Evolutionary conservation across 2,797 vertebrate genomes (phyloP), one percentile per base, ranked within the genome.

Genomic region (Chromis chromis): DNA sequence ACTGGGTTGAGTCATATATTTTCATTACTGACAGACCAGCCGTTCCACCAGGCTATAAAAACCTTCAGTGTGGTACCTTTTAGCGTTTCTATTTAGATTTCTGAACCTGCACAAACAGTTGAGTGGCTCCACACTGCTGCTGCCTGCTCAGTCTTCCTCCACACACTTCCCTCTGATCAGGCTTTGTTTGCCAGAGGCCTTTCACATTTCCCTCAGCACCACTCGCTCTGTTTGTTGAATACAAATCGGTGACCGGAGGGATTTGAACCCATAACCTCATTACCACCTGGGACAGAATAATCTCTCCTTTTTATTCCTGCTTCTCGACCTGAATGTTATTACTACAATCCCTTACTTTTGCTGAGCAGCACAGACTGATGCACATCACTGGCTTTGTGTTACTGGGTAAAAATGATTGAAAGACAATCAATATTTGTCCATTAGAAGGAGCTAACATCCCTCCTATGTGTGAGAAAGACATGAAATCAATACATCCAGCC

Each of bases 391-490:
- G 65, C 24, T 60, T 49, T 13, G 2, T 16, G 25, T 57, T 9
- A 62, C 46, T n/a, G 49, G 27, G 10, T 7, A 21, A 70, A 73
- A 62, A 76, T 57, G 68, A 83, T 28, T 74, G 64, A 81, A 22
- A 21, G 1, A 13, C 61, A 53, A 82, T 89, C 86, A 13, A 79
- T 86, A 78, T 44, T 71, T 69, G 17, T 75, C 68, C 68, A 83
- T 81, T 68, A 73, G 50, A 57, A 56, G n/a, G 24, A 6, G 36
- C 28, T 21, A 4, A 46, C 31, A 11, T 42, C 6, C 13, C 1
- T 62, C 24, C 4, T 4, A 10, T 25, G 54, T 56, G 74, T 53
- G 77, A 44, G 33, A 56, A 58, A 62, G 44, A 66, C 65, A 16
- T 7, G 0, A 60, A 52, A 81, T 86, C 67, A 46, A 74, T 79